Base-by-base conservation (phyloP, 2,797 vertebrate genomes). In the Macroramphosus scolopax region DNA sequence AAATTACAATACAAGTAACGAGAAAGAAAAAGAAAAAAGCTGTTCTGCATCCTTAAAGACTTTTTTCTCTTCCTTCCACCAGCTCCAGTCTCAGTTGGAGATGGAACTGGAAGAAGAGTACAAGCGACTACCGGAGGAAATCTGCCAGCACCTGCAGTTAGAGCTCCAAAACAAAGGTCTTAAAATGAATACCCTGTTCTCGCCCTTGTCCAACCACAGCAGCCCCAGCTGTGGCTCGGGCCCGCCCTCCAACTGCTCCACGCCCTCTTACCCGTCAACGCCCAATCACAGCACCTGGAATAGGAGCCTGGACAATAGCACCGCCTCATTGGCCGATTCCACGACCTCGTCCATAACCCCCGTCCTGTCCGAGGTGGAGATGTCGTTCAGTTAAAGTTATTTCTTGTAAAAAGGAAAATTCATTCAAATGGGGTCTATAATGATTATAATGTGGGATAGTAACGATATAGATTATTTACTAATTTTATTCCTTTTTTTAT, bases 241-340 rank as follows among this genome's bases (percentile, higher is more conserved):
- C 11, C 79, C 85, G 0, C 82, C 88, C 26, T 92, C 91, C 63
- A 88, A 89, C 75, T 90, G 88, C 77, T 91, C 88, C 75, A 92
- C 88, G 0, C 89, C 90, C 5, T 78, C 83, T 1, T 76, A 67
- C 52, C 78, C 73, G 0, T 88, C 87, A 0, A 80, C 78, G 1
- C 87, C 89, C 26, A 72, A 66, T 31, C 84, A 70, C 18, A 56
- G 58, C 67, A 6, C 17, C 13, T 82, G 74, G 68, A 80, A 75
- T 64, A 60, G 56, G 46, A 89, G 81, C 78, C 63, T 76, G 57
- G 86, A 88, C 76, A 85, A 77, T 78, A 89, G 80, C 72, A 72
- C n/a, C 0, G 36, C 51, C 44, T 89, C 87, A 1, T 9, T 85
- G 76, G 78, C 63, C 0, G 81, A 84, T 29, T 89, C 87, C 50